Base-by-base conservation (phyloP, 2,888 invertebrate species). In the Lapara coniferarum region DNA sequence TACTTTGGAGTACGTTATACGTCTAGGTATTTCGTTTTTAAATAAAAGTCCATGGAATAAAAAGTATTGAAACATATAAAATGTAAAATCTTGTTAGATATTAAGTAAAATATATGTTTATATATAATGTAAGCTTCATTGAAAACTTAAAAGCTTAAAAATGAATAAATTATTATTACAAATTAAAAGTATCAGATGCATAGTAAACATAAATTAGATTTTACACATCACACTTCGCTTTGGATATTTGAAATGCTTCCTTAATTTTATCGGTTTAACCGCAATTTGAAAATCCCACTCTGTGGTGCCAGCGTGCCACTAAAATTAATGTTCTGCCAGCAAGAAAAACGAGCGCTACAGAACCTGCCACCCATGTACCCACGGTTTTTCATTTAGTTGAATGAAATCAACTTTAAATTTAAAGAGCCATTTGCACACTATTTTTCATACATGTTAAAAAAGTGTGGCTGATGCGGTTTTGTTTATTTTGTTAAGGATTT, bases 271-370 rank as follows among this genome's bases (percentile, higher is more conserved):
- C 88, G 89, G 86, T 88, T 89, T 84, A 78, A 81, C 85, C 85
- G 85, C 88, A 88, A 88, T 90, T 90, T 91, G 84, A 89, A 91
- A 92, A 90, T 89, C 88, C 87, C 71, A 79, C 83, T 80, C 84
- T 84, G 85, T 84, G 82, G 85, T 85, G 84, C 87, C 85, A 83
- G 87, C 88, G 92, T 90, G 91, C 87, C 86, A 88, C 87, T 89
- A 87, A 92, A 93, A 92, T 92, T 91, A 92, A 93, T 93, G 92
- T 90, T 88, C 91, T 90, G 92, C 89, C 91, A 89, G 86, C 84
- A 87, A 91, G 92, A 92, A 92, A 93, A 93, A 93, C 91, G 92
- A 90, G 86, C 87, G 85, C 80, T 83, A 85, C 86, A 81, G 79
- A 81, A 59, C 68, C 82, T 82, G 75, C 78, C 76, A 74, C 73